Conservation (phyloP, 2,888 invertebrate genomes). For the Eledone cirrhosa region DNA sequence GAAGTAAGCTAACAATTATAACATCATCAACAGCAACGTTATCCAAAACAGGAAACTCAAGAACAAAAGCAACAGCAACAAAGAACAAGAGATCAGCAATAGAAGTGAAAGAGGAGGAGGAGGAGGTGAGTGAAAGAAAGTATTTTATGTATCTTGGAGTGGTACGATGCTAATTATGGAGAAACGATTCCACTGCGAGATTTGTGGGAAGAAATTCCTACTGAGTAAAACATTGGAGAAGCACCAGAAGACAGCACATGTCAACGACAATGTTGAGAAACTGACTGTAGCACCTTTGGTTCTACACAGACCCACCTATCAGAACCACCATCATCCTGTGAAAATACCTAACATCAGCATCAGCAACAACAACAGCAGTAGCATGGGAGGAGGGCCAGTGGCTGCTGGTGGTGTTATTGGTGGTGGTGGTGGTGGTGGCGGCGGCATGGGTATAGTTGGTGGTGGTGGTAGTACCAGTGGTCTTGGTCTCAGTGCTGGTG, state of each 20-base stretch:
- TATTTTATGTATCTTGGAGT: neutral
- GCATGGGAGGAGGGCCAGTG: neutral
- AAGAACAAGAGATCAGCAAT: too few species aligned
- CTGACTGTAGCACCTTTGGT: neutral
- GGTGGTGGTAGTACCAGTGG: neutral
- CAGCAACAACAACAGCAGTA: neutral
- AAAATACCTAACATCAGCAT: neutral
- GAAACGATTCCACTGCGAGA: slow-evolving; percentile 25
- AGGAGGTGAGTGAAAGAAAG: too few species aligned
- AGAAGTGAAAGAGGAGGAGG: too few species aligned
- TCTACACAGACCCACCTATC: neutral
- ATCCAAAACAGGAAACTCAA: too few species aligned
- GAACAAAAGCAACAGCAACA: too few species aligned
- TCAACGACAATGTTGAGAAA: slow-evolving; percentile 8
- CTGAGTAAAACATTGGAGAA: slow-evolving; percentile 16
- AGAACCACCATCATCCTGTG: neutral
- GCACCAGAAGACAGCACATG: neutral
- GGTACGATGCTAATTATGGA: slow-evolving; percentile 20
- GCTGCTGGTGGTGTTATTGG: neutral
- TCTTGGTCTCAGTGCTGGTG: neutral
- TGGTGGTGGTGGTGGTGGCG: neutral
- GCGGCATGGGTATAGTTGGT: neutral
- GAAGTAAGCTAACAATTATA: too few species aligned
- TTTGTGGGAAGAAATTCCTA: slow-evolving; percentile 21
- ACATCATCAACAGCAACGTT: too few species aligned